Base-by-base conservation (phyloP, 1,140 invertebrate genomes). In the Drosophila kurseongensis region DNA sequence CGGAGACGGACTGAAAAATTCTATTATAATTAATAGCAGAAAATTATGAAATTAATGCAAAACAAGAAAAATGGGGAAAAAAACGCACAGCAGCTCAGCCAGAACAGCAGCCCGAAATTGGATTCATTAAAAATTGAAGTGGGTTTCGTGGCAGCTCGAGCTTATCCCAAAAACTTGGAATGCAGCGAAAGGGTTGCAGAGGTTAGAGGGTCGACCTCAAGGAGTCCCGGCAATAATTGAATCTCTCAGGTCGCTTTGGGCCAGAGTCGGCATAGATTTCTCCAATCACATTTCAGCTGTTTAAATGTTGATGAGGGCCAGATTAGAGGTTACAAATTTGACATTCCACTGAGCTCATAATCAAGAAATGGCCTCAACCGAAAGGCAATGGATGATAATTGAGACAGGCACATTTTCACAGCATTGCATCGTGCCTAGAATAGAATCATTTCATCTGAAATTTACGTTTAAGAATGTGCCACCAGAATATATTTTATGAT, bases 1-100 rank as follows among this genome's bases (percentile, higher is more conserved):
- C 78, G 79, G 69, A 79, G 83, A 83, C 82, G 79, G 79, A 89
- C 83, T 88, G 83, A 88, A 89, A 88, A 88, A 89, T 88, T 88
- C 83, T 88, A 88, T 88, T 88, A 88, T 88, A 88, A 88, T 88
- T 88, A 88, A 88, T 88, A 89, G 83, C 83, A 80, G 66, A 89
- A 88, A 88, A 88, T 88, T 88, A 89, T 89, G 80, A 88, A 88
- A 88, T 88, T 88, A 88, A 88, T 88, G 83, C 83, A 88, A 83
- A 88, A 76, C 63, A 55, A 71, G 47, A 73, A 41, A 52, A 48
- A 68, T 41, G 41, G 10, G 41, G 27, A 44, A 47, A 13, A 57
- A 14, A 61, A 66, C 56, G 50, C 60, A 67, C 58, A 74, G 48
- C 73, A 65, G 59, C 61, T 72, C 40, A 56, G 29, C 51, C 71